phyloP scores from a whole-genome alignment of 2,113 vertebrate genomes.

The Nothobranchius furzeri region DNA sequence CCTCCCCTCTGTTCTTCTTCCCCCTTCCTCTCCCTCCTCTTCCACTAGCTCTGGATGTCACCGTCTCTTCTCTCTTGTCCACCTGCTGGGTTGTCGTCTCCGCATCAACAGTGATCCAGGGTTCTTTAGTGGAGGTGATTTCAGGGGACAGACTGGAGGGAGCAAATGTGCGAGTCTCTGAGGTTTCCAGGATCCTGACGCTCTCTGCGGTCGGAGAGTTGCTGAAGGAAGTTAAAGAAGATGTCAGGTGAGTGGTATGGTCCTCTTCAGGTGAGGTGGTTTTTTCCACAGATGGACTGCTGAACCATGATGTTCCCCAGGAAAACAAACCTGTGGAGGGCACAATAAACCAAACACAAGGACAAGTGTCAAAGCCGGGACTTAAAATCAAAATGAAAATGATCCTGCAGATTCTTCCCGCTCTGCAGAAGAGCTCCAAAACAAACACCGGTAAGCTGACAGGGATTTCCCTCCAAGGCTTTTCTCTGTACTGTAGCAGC shows the following conservation, averaged over 20 bases:
- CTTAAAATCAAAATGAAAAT: slow-evolving; percentile 27
- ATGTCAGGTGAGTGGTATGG: slow-evolving; percentile 44
- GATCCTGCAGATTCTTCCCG: slow-evolving; percentile 19
- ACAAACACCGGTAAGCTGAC: slow-evolving; percentile 39
- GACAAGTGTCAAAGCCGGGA: not conserved
- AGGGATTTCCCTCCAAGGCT: slow-evolving; percentile 28
- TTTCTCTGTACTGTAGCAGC: slow-evolving; percentile 8
- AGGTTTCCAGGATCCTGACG: slow-evolving; percentile 24
- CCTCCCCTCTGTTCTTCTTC: slow-evolving; percentile 68
- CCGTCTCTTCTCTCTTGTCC: slow-evolving; percentile 49
- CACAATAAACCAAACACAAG: slow-evolving; percentile 23
- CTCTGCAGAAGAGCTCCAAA: slow-evolving; percentile 35
- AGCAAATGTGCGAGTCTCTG: slow-evolving; percentile 24
- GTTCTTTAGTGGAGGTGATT: slow-evolving; percentile 26
- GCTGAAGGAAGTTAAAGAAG: slow-evolving; percentile 38
- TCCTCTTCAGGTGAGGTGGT: slow-evolving; percentile 39
- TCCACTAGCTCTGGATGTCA: slow-evolving; percentile 52
- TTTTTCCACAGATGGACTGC: slow-evolving; percentile 19
- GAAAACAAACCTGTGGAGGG: slow-evolving; percentile 60
- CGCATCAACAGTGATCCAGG: slow-evolving; percentile 53
- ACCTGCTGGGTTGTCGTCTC: slow-evolving; percentile 49
- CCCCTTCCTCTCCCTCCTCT: slow-evolving; percentile 67
- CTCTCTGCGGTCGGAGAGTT: slow-evolving; percentile 31
- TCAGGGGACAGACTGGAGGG: slow-evolving; percentile 37
- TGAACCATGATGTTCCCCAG: slow-evolving; percentile 61